phyloP scores from a whole-genome alignment of 2,113 vertebrate genomes.

The Pachypanchax playfairii region DNA sequence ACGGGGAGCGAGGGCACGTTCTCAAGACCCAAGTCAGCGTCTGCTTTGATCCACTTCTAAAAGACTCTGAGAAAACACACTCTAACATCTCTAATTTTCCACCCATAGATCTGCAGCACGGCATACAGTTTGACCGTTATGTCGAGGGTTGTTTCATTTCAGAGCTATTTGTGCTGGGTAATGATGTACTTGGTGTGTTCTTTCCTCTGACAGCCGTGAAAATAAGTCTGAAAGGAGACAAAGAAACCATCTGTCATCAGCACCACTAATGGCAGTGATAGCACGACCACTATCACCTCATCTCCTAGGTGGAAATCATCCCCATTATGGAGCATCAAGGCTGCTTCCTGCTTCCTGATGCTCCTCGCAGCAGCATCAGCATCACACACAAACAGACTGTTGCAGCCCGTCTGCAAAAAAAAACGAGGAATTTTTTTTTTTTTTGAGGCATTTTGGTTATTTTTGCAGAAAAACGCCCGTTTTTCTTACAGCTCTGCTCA shows the following conservation, averaged over 20 bases:
- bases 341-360: constrained; percentile 75
- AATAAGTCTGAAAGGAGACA: constrained; percentile 72
- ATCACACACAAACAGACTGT: constrained; percentile 38
- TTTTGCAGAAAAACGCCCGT: constrained; percentile 44
- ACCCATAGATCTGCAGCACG: constrained; percentile 23
- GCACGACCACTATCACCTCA: constrained; percentile 68
- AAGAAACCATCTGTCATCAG: constrained; percentile 76
- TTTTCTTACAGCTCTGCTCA: constrained; percentile 49
- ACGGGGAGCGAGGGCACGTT: constrained; percentile 91
- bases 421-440: constrained; percentile 8
- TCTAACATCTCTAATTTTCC: constrained; percentile 40
- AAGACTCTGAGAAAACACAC: constrained; percentile 84
- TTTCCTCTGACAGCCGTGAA: constrained; percentile 62
- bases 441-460: constrained; percentile 41
- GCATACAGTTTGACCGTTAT: constrained; percentile 47
- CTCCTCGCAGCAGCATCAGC: constrained; percentile 50
- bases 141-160: constrained; percentile 54
- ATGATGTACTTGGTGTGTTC: constrained; percentile 58
- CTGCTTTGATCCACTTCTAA: constrained; percentile 86
- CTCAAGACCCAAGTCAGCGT: constrained; percentile 86
- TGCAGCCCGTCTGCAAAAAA: constrained; percentile 24
- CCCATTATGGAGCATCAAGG: constrained; percentile 69
- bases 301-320: constrained; percentile 77
- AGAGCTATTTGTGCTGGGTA: constrained; percentile 53
- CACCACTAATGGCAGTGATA: constrained; percentile 71